Evolutionary conservation across 2,888 invertebrate species (phyloP).

Genomic region (Embidobia sp.): DNA sequence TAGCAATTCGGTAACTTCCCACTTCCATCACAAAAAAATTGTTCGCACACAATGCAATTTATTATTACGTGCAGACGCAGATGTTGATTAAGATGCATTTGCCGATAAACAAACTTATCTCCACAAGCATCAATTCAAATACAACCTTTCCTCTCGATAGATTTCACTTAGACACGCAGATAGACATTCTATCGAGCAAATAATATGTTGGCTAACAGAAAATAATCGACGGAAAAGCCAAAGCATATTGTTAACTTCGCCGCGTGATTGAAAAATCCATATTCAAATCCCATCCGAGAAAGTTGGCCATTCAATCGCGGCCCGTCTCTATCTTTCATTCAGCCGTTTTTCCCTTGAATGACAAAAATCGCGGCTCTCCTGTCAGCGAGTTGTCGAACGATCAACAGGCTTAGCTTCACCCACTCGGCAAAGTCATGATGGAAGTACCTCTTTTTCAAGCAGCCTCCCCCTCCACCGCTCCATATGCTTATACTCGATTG

Average conservation of each 20-base stretch:
- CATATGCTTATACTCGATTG: constrained; percentile 73
- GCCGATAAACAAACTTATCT: too few relatives aligned
- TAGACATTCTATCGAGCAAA: too few relatives aligned
- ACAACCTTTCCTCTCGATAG: too few relatives aligned
- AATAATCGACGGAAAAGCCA: background rate
- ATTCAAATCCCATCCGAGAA: constrained; percentile 30
- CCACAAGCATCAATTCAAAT: too few relatives aligned
- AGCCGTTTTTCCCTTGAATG: constrained; percentile 42
- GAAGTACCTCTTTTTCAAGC: constrained; percentile 47
- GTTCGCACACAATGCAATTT: too few relatives aligned
- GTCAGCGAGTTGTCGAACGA: constrained; percentile 65
- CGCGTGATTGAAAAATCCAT: constrained; percentile 37
- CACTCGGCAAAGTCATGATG: constrained; percentile 40
- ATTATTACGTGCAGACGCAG: too few relatives aligned
- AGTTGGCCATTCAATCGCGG: constrained; percentile 39
- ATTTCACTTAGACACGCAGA: too few relatives aligned
- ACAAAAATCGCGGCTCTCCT: constrained; percentile 45
- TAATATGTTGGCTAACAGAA: constrained; percentile 15
- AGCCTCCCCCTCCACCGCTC: constrained; percentile 53
- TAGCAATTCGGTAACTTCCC: too few relatives aligned
- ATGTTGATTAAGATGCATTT: too few relatives aligned
- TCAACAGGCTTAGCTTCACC: constrained; percentile 72
- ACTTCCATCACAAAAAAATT: too few relatives aligned
- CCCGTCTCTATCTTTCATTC: constrained; percentile 50
- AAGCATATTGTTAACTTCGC: constrained; percentile 36